Evolutionary conservation across 1,140 invertebrate species (phyloP), one percentile per base, ranked within the genome.

Genomic region (Daktulosphaira vitifoliae): DNA sequence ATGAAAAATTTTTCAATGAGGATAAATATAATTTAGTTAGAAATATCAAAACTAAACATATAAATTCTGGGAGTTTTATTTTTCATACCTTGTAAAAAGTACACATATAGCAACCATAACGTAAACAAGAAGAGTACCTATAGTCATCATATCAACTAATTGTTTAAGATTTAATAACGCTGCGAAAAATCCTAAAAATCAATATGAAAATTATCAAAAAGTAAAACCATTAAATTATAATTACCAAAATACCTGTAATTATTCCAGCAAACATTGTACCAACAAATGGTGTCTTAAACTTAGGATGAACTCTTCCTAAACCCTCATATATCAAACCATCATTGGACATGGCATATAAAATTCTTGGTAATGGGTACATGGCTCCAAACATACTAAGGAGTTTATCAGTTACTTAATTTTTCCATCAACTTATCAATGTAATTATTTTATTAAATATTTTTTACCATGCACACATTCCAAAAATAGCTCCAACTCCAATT

Each of bases 121-220:
- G 72, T 95, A 96, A 0, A 92, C 92, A 48, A 96, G 78, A 0
- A 97, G 75, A 1, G 92, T 96, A 64, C 92, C 92, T 70, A 97
- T 94, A 0, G 90, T 93, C 82, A 96, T 90, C 85, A 97, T 91
- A 70, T 92, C 88, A 13, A 96, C 89, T 22, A 96, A 76, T 72
- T 92, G 87, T 15, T 87, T 80, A 33, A 95, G 74, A 74, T 94
- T 84, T 73, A 96, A 94, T 22, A 96, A 72, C 15, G 87, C 81
- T 1, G 92, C 87, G 82, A 96, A 89, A 3, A 84, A 64, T 48
- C 85, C 91, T 83, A 76, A 11, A 3, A 88, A 42, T 42, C 29
- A 33, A 33, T 33, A 11, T 33, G 5, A 33, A 33, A 33, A 6
- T 33, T 33, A 11, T 33, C 29, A 33, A 33, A 33, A 6, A 5